phyloP scores from a whole-genome alignment of 2,888 invertebrate species.

The Oligia strigilis region DNA sequence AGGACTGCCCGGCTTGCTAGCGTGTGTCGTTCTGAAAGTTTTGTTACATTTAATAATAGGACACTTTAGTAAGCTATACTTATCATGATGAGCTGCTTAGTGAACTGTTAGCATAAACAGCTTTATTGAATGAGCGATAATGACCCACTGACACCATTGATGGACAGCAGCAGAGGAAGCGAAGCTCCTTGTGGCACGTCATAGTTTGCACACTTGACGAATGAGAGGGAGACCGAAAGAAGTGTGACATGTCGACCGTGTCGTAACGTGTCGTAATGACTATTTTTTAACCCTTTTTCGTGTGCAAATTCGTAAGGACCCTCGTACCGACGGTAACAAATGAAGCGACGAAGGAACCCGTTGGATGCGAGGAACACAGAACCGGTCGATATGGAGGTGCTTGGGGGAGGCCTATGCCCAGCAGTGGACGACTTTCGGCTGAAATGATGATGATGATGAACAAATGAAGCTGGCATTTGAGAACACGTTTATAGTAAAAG shows the following conservation, averaged over 20 bases:
- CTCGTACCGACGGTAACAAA: too few species aligned
- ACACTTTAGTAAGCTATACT: neutral
- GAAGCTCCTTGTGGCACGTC: neutral
- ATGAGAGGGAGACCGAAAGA: neutral
- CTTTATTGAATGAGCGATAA: neutral
- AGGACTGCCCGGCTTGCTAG: constrained; percentile 80
- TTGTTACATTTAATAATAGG: neutral
- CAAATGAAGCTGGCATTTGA: neutral
- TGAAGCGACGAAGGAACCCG: too few species aligned
- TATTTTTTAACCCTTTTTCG: neutral
- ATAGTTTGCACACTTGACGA: neutral
- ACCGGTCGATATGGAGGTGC: too few species aligned
- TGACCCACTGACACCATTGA: neutral
- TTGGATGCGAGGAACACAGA: too few species aligned
- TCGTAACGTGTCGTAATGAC: neutral
- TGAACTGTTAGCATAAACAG: neutral
- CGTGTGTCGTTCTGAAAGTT: constrained; percentile 79
- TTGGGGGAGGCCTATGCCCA: too few species aligned
- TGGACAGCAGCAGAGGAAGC: neutral
- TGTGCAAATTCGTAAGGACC: neutral
- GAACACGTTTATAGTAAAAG: neutral
- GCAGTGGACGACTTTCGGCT: too few species aligned
- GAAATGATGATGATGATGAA: too few species aligned
- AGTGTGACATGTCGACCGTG: neutral
- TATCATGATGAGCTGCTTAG: neutral